These are phyloP conservation scores for Sthenelais limicola DNA, from an alignment of 2,888 invertebrate species.

Conservation along the genomic window DNA sequence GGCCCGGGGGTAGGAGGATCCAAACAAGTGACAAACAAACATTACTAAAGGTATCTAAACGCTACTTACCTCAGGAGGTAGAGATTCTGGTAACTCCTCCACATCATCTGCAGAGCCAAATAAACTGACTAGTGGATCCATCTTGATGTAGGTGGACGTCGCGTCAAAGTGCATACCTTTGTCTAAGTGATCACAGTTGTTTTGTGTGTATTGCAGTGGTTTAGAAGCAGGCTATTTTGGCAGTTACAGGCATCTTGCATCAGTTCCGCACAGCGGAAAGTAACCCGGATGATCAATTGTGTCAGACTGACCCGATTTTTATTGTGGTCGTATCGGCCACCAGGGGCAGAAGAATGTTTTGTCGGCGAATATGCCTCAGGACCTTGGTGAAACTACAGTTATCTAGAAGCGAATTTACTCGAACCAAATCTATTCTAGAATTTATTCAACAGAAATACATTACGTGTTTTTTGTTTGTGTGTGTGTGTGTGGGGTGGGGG, in stretches of 20 bases:
- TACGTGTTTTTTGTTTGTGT: too few species aligned
- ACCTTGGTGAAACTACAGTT: too few species aligned
- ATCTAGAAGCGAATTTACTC: too few species aligned
- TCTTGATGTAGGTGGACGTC: constrained; percentile 63
- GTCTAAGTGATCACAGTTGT: constrained; percentile 12
- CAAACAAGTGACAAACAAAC: neutral
- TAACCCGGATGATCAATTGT: constrained; percentile 43
- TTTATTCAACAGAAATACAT: too few species aligned
- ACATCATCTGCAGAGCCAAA: constrained; percentile 78
- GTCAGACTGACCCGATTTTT: too few species aligned
- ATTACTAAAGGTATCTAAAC: neutral
- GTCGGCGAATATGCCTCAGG: too few species aligned
- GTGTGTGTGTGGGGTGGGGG: too few species aligned
- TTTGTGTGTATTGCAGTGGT: neutral
- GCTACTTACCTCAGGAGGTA: constrained; percentile 66
- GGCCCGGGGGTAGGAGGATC: neutral
- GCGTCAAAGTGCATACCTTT: constrained; percentile 34
- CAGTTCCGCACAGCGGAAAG: constrained; percentile 17
- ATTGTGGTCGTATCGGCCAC: too few species aligned
- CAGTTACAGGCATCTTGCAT: constrained; percentile 41
- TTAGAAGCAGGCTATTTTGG: constrained; percentile 12
- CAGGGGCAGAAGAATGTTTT: too few species aligned
- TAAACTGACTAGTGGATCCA: constrained; percentile 88
- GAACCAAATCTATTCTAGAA: too few species aligned
- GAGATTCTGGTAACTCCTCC: constrained; percentile 57